Evolutionary conservation across 2,113 vertebrate species (phyloP).

Genomic region (Tretioscincus oriximinensis): DNA sequence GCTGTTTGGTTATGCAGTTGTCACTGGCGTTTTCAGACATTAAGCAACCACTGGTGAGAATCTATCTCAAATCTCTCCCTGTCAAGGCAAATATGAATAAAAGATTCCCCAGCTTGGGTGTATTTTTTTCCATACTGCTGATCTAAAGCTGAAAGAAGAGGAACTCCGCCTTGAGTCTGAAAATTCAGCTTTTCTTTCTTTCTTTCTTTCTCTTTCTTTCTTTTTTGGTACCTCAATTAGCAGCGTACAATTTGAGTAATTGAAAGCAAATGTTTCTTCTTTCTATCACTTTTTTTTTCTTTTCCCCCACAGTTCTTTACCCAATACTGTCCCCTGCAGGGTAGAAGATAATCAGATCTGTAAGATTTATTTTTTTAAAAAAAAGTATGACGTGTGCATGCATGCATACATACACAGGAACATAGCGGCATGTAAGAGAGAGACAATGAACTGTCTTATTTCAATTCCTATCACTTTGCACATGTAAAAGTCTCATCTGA

Average conservation of each 20-base stretch:
- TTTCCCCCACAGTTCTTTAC: conserved; percentile 71
- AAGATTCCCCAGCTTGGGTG: not conserved
- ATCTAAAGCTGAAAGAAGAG: not conserved
- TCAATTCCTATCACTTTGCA: not conserved
- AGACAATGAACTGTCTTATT: not conserved
- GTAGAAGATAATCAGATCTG: conserved; percentile 74
- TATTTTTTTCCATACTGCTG: not conserved
- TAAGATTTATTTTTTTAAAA: conserved; percentile 37
- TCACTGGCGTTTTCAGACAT: conserved; percentile 68
- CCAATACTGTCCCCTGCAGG: conserved; percentile 84
- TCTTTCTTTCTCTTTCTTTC: no score
- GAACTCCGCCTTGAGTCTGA: conserved; percentile 27
- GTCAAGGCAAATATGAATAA: conserved; percentile 28
- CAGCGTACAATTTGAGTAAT: conserved; percentile 74
- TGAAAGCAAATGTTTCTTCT: conserved; percentile 74
- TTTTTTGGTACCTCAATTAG: conserved; percentile 72
- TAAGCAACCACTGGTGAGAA: conserved; percentile 55
- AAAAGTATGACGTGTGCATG: conserved; percentile 7
- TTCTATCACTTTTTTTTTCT: conserved; percentile 52
- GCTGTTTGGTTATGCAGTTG: conserved; percentile 62
- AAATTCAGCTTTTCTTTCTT: not conserved
- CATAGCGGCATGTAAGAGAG: not conserved
- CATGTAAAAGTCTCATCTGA: no score
- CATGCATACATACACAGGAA: no score
- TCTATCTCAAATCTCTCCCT: conserved; percentile 38